Conservation (phyloP, 2,113 vertebrate genomes). For the Mandrillus leucophaeus region DNA sequence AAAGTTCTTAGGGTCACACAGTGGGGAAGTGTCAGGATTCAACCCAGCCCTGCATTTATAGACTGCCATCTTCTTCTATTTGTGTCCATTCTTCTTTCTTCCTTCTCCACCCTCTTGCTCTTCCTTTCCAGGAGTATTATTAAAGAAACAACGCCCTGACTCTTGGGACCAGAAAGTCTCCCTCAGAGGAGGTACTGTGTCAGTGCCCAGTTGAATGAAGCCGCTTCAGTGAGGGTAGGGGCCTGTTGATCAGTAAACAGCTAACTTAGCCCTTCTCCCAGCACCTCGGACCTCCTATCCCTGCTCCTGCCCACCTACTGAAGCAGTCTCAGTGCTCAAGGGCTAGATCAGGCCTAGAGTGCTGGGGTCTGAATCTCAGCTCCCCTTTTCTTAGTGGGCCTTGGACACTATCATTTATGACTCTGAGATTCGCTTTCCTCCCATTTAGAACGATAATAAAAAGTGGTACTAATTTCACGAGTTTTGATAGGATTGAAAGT, state of each 20-base stretch:
- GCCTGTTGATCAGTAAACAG: background rate
- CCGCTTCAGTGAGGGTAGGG: background rate
- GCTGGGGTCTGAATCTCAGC: background rate
- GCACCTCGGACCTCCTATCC: accelerated
- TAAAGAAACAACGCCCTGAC: background rate
- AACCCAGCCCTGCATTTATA: background rate
- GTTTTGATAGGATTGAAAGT: background rate
- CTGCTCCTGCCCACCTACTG: no score
- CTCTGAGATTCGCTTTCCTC: background rate
- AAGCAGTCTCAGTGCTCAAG: background rate
- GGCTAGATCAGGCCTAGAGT: background rate
- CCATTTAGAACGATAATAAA: background rate
- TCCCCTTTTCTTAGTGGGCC: background rate
- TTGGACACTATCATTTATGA: background rate
- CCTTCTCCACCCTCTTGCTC: background rate
- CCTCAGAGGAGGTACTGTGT: background rate
- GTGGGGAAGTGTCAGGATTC: background rate
- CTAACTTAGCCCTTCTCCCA: background rate
- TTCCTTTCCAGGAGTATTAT: background rate
- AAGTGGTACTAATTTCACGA: background rate
- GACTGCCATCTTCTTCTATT: background rate
- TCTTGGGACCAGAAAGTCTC: background rate
- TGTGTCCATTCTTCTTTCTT: background rate
- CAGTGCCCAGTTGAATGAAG: background rate
- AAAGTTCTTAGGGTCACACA: background rate